Percentiles rank a stretch among this genome's conserved stretches.
These are phyloP conservation scores for Empis stercorea DNA, from an alignment of 2,888 invertebrate genomes.

Conservation along the genomic window DNA sequence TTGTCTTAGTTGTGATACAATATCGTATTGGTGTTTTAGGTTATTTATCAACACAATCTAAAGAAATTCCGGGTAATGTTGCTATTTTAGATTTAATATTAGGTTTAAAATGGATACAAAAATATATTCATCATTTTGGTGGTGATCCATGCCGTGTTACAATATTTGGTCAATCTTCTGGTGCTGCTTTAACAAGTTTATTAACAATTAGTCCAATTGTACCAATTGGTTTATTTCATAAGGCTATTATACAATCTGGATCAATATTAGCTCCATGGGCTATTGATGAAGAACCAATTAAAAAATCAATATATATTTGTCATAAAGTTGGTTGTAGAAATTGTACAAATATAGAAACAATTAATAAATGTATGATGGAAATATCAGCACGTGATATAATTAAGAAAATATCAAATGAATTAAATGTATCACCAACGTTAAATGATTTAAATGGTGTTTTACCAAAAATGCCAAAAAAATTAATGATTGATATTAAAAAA, in stretches of 20 bases:
- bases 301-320: slow-evolving; percentile 27
- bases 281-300: slow-evolving; percentile 29
- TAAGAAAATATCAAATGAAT: slow-evolving; percentile 14
- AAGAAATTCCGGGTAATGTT: slow-evolving; percentile 41
- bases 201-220: slow-evolving; percentile 36
- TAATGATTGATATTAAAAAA: slow-evolving; percentile 13
- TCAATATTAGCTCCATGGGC: slow-evolving; percentile 39
- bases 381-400: slow-evolving; percentile 21
- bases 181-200: slow-evolving; percentile 36
- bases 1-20: slow-evolving; percentile 39
- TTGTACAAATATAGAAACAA: slow-evolving; percentile 16
- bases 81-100: slow-evolving; percentile 39
- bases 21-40: slow-evolving; percentile 41
- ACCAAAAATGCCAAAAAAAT: slow-evolving; percentile 15
- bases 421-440: slow-evolving; percentile 18
- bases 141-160: slow-evolving; percentile 40
- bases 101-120: slow-evolving; percentile 41
- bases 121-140: slow-evolving; percentile 38
- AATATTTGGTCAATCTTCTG: slow-evolving; percentile 43
- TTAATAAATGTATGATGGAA: slow-evolving; percentile 24
- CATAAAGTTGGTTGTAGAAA: slow-evolving; percentile 19
- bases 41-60: slow-evolving; percentile 38
- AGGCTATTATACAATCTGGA: slow-evolving; percentile 42
- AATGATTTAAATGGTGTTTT: slow-evolving; percentile 21
- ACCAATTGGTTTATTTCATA: slow-evolving; percentile 30